These are phyloP conservation scores for Antrozous pallidus DNA, from an alignment of 2,797 vertebrate genomes.

Conservation along the genomic window DNA sequence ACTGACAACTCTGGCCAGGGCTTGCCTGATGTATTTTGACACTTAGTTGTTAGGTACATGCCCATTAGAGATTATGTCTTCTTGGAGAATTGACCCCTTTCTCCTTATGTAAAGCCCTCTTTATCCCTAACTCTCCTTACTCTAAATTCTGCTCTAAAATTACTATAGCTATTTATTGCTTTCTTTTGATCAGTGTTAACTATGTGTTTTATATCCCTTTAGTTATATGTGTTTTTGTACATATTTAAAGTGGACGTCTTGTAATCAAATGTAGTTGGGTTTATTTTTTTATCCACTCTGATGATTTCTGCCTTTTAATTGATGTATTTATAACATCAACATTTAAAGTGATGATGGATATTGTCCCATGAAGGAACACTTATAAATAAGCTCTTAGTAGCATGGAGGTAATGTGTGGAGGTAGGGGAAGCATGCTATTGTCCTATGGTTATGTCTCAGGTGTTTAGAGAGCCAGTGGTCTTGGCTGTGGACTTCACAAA, in stretches of 20 bases:
- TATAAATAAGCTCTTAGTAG: not conserved
- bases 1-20: too few relatives aligned
- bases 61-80: not conserved
- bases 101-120: not conserved
- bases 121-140: not conserved
- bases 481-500: not conserved
- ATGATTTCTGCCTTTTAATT: not conserved
- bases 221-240: not conserved
- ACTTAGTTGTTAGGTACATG: not conserved
- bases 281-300: not conserved
- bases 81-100: not conserved
- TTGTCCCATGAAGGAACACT: not conserved
- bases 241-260: not conserved
- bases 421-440: not conserved
- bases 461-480: not conserved
- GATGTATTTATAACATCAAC: not conserved
- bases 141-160: not conserved
- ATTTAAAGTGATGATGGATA: not conserved
- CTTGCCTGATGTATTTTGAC: not conserved
- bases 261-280: not conserved
- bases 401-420: not conserved
- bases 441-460: not conserved
- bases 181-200: not conserved
- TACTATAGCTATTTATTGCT: not conserved
- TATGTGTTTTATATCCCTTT: not conserved